Percentiles rank a stretch among this genome's conserved stretches.
Evolutionary conservation across 2,797 vertebrate species (phyloP).

Genomic region (Xiphorhynchus erythropygius): DNA sequence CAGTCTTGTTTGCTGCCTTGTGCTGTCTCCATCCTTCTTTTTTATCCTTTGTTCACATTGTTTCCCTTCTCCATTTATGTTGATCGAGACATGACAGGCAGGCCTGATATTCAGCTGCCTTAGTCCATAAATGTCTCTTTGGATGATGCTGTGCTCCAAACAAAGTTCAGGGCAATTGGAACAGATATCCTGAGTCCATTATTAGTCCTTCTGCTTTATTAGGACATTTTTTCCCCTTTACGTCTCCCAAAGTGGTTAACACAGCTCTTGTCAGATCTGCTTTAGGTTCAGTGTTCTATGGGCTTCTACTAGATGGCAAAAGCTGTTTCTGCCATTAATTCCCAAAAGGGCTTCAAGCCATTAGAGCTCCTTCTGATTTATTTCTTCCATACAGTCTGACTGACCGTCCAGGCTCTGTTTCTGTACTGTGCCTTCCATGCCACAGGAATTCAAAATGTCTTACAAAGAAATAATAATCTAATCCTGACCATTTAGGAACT

Average conservation of each 20-base stretch:
- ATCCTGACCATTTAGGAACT: background rate
- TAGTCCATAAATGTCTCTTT: constrained; percentile 42
- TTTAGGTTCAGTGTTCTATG: background rate
- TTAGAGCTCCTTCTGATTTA: background rate
- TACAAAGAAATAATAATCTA: background rate
- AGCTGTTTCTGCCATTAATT: background rate
- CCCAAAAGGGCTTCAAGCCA: background rate
- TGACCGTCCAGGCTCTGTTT: background rate
- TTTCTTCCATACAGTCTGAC: background rate
- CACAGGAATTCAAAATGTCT: background rate
- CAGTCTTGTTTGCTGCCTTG: constrained; percentile 5
- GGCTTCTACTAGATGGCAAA: background rate
- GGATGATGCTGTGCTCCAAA: background rate
- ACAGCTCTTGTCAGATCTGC: background rate
- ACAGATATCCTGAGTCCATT: constrained; percentile 32
- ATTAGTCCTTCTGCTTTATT: constrained; percentile 27
- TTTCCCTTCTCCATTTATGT: constrained; percentile 43
- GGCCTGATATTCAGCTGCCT: constrained; percentile 30
- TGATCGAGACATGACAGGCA: constrained; percentile 18
- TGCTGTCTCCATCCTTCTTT: constrained; percentile 48
- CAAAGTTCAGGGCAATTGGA: constrained; percentile 22
- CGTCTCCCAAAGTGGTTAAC: background rate
- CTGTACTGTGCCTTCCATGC: background rate
- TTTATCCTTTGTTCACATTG: constrained; percentile 53
- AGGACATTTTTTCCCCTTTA: background rate